Evolutionary conservation across 2,797 vertebrate species (phyloP).

Genomic region (Malurus leucopterus): DNA sequence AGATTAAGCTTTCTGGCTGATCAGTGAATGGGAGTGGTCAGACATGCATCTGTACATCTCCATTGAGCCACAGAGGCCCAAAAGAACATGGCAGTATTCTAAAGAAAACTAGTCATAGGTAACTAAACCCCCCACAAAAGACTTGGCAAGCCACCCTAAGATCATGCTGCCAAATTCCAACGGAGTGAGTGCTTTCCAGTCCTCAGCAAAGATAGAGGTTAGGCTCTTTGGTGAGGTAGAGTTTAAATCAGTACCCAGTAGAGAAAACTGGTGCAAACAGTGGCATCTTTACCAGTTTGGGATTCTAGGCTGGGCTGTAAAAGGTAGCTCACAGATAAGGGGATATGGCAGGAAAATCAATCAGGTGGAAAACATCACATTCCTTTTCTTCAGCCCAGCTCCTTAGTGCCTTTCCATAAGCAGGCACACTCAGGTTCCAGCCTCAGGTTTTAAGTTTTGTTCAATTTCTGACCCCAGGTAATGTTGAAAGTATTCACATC

Average conservation of each 20-base stretch:
- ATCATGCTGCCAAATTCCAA: conserved; percentile 18
- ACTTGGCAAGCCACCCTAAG: conserved; percentile 7
- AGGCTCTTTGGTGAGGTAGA: background rate
- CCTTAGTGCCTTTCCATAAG: background rate
- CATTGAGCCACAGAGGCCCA: conserved; percentile 18
- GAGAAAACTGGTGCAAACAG: background rate
- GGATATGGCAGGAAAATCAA: background rate
- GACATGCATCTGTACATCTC: conserved; percentile 18
- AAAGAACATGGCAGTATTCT: conserved; percentile 17
- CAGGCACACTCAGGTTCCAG: background rate
- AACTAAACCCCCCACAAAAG: conserved; percentile 36
- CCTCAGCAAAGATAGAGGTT: background rate
- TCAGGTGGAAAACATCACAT: background rate
- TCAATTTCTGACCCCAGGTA: background rate
- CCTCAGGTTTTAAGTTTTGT: background rate
- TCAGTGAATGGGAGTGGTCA: background rate
- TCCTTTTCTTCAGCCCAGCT: background rate
- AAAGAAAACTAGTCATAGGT: conserved; percentile 48
- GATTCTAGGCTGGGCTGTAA: background rate
- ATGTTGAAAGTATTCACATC: background rate
- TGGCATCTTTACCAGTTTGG: background rate
- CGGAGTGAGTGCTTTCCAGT: background rate
- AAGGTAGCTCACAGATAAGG: background rate
- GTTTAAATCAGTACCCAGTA: background rate
- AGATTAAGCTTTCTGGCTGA: conserved; percentile 18